phyloP scores from a whole-genome alignment of 2,888 invertebrate species.

The Ernsta delagoae region DNA sequence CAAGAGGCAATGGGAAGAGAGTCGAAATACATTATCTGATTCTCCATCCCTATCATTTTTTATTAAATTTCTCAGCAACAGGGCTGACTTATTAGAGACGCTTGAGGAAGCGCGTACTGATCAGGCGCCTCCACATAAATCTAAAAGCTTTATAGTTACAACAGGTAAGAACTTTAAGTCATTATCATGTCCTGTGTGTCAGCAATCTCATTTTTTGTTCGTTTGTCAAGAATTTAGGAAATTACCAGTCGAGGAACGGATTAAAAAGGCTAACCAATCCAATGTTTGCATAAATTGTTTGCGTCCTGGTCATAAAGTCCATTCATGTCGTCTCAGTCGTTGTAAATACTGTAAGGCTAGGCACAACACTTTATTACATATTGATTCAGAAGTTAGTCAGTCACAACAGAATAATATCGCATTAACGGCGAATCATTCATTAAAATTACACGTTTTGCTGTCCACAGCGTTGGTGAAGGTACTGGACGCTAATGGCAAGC shows the following conservation, averaged over 20 bases:
- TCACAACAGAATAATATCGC: neutral
- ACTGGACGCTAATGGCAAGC: neutral
- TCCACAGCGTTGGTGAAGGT: constrained; percentile 4
- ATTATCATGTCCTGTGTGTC: constrained; percentile 35
- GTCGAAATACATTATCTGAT: constrained; percentile 13
- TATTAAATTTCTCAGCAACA: constrained; percentile 35
- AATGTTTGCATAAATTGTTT: neutral
- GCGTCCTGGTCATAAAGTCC: neutral
- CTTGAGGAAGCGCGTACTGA: neutral
- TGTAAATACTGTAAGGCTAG: neutral
- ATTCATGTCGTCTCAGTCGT: neutral
- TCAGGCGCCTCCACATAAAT: constrained; percentile 21
- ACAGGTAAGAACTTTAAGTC: neutral
- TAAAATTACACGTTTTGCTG: neutral
- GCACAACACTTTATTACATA: neutral
- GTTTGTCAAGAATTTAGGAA: neutral
- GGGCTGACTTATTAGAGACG: constrained; percentile 38
- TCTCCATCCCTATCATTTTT: constrained; percentile 37
- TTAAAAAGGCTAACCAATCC: neutral
- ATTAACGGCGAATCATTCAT: neutral
- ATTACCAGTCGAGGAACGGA: neutral
- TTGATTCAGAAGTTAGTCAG: neutral
- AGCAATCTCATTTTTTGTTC: constrained; percentile 37
- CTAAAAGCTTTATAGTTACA: neutral
- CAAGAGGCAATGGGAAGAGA: constrained; percentile 9